These are phyloP conservation scores for Psylliodes chrysocephalus DNA, from an alignment of 2,888 invertebrate genomes.

Conservation along the genomic window DNA sequence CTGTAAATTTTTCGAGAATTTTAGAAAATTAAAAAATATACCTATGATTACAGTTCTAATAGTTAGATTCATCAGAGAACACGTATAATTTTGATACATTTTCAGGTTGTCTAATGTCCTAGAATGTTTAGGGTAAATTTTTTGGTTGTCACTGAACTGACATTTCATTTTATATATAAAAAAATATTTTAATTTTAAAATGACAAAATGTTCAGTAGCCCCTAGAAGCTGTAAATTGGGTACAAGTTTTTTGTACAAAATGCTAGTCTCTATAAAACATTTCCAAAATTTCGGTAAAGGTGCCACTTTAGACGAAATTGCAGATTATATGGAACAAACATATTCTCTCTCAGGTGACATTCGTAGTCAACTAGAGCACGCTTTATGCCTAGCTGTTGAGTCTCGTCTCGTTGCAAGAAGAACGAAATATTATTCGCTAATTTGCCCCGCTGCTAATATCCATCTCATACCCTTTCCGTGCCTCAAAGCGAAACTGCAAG, in stretches of 20 bases:
- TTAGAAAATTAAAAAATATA: too few relatives aligned
- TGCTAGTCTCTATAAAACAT: constrained; percentile 46
- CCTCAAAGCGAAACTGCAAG: constrained; percentile 43
- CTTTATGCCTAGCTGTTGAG: constrained; percentile 43
- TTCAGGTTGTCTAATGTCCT: too few relatives aligned
- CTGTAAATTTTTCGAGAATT: too few relatives aligned
- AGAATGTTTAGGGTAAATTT: too few relatives aligned
- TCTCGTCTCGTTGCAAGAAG: constrained; percentile 43
- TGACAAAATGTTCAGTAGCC: constrained; percentile 37
- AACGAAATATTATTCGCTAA: constrained; percentile 41
- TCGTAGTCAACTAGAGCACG: constrained; percentile 46
- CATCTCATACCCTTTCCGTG: constrained; percentile 44
- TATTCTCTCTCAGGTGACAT: constrained; percentile 46
- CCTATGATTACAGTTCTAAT: too few relatives aligned
- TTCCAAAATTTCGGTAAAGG: constrained; percentile 43
- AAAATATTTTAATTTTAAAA: too few relatives aligned
- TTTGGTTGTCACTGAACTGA: too few relatives aligned
- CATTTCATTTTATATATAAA: too few relatives aligned
- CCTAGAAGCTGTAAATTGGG: constrained; percentile 26
- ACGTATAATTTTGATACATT: too few relatives aligned
- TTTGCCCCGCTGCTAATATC: constrained; percentile 46
- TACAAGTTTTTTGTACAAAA: constrained; percentile 49
- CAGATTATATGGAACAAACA: constrained; percentile 42
- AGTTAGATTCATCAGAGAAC: too few relatives aligned
- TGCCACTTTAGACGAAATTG: constrained; percentile 45